Evolutionary conservation across 2,797 vertebrate species (phyloP).

Genomic region (Rhadinocentrus ornatus): DNA sequence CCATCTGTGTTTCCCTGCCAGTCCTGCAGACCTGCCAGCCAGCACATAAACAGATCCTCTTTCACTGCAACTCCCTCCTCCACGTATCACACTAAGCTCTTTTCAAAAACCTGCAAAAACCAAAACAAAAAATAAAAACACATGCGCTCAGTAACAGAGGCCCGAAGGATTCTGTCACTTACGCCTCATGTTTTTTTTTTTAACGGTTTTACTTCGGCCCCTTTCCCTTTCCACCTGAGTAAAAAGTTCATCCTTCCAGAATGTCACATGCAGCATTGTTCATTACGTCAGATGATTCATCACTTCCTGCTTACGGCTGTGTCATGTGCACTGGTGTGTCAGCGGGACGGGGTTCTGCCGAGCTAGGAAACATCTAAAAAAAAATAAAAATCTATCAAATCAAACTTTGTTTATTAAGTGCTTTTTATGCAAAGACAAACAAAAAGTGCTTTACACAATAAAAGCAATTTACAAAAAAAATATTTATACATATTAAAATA

Average conservation of each 20-base stretch:
- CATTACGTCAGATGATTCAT: not conserved
- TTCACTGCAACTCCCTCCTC: slow-evolving; percentile 42
- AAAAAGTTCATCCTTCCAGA: not conserved
- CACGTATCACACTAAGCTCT: slow-evolving; percentile 42
- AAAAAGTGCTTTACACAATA: no score
- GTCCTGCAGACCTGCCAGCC: slow-evolving; percentile 39
- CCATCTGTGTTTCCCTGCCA: slow-evolving; percentile 57
- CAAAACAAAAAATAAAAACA: no score
- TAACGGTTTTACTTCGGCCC: not conserved
- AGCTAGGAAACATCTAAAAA: not conserved
- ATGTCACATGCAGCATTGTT: not conserved
- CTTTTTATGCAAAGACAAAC: no score
- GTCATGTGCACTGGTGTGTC: not conserved
- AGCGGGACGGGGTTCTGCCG: no score
- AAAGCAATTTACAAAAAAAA: no score
- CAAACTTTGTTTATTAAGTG: no score
- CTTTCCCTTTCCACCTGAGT: not conserved
- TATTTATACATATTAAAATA: no score
- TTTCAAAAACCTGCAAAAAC: slow-evolving; percentile 40
- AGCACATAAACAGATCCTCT: slow-evolving; percentile 61
- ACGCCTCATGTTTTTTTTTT: not conserved
- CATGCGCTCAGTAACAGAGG: slow-evolving; percentile 13
- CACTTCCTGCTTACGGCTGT: slow-evolving; percentile 4
- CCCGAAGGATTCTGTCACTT: not conserved
- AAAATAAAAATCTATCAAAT: not conserved